Conservation (phyloP, 1,140 invertebrate species). For the Riptortus pedestris region DNA sequence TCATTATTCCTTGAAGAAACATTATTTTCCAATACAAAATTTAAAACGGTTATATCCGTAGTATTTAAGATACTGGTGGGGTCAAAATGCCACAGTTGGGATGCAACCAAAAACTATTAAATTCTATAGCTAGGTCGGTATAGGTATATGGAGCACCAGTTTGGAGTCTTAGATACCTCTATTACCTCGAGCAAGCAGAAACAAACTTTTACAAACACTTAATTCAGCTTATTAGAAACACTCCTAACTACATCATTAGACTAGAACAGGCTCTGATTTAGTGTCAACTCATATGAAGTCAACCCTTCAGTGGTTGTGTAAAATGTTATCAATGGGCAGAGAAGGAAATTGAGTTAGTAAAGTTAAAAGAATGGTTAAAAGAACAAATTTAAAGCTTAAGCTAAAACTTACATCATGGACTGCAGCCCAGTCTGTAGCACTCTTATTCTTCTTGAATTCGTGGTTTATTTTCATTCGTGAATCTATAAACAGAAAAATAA, state of each 20-base stretch:
- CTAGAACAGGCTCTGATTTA: neutral
- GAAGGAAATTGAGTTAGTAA: no score
- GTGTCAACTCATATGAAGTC: neutral
- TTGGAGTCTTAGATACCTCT: no score
- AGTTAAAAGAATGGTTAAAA: slow-evolving; percentile 2
- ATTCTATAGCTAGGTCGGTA: no score
- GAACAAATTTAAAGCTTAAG: neutral
- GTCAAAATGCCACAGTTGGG: no score
- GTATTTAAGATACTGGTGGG: no score
- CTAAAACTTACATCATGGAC: slow-evolving; percentile 44
- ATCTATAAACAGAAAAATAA: slow-evolving; percentile 33
- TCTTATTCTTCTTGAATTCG: slow-evolving; percentile 51
- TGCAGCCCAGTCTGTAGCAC: slow-evolving; percentile 41
- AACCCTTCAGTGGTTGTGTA: neutral
- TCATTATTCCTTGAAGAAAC: no score
- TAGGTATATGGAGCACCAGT: no score
- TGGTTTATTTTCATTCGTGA: slow-evolving; percentile 51
- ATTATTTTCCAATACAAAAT: no score
- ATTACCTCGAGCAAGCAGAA: no score
- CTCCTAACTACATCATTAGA: neutral
- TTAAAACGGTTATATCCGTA: no score
- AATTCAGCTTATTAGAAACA: neutral
- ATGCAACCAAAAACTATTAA: no score
- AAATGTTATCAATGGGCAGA: neutral
- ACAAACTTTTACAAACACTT: no score